Conservation (phyloP, 1,140 invertebrate genomes). For the Ceratosolen solmsi region DNA sequence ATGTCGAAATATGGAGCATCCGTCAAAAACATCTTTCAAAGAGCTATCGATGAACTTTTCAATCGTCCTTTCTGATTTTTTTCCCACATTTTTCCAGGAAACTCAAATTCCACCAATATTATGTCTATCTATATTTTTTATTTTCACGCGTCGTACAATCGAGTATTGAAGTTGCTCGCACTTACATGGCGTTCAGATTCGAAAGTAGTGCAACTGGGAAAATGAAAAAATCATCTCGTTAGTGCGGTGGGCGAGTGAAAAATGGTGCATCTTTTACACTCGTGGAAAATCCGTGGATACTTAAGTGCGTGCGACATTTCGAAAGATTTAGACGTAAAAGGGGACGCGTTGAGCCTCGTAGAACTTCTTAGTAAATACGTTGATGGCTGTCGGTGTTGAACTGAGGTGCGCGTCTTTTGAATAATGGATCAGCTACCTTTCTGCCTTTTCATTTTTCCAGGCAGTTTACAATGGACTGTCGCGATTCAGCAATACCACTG, state of each 20-base stretch:
- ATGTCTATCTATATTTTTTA: too few species aligned
- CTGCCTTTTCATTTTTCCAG: too few species aligned
- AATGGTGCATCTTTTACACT: slow-evolving; percentile 1
- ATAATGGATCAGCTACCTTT: too few species aligned
- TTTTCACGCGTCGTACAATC: neutral
- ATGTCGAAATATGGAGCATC: neutral
- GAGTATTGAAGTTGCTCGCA: neutral
- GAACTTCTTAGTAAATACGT: too few species aligned
- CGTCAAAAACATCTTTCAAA: slow-evolving; percentile 4
- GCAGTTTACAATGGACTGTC: too few species aligned
- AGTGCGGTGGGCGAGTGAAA: slow-evolving; percentile 16
- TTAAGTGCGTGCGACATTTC: too few species aligned
- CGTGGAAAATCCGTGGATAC: slow-evolving; percentile 35
- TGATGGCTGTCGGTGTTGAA: too few species aligned
- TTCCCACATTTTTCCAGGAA: neutral
- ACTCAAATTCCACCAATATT: slow-evolving; percentile 33
- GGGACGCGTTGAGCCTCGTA: too few species aligned
- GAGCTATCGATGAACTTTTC: neutral
- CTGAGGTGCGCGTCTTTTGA: too few species aligned
- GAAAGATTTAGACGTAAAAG: too few species aligned
- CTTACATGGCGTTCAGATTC: too few species aligned
- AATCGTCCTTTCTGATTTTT: neutral
- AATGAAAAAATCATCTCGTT: slow-evolving; percentile 17
- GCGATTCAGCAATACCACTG: too few species aligned
- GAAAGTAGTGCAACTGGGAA: neutral